These are phyloP conservation scores for Pyrrhosoma nymphula DNA, from an alignment of 2,888 invertebrate species.

Conservation along the genomic window DNA sequence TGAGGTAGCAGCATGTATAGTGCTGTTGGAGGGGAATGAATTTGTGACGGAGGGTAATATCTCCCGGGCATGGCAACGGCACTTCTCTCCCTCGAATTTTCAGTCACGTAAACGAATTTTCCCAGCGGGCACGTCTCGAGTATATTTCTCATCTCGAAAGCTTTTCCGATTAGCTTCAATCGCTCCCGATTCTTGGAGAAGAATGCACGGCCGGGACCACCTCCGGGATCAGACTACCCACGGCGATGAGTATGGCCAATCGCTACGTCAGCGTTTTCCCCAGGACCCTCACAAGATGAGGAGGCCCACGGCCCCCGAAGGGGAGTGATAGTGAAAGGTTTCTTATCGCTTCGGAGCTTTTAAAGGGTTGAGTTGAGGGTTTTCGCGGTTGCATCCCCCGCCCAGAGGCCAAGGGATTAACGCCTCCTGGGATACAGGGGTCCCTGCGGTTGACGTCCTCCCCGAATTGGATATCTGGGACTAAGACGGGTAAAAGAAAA, in stretches of 20 bases:
- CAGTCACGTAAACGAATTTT: background rate
- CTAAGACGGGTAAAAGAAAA: background rate
- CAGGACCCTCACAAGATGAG: background rate
- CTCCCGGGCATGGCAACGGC: background rate
- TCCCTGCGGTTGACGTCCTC: background rate
- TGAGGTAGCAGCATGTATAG: background rate
- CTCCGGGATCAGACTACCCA: background rate
- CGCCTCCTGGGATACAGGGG: background rate
- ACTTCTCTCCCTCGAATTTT: background rate
- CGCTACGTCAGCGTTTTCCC: background rate
- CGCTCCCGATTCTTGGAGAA: background rate
- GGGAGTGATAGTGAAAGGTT: constrained; percentile 3
- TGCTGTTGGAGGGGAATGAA: background rate
- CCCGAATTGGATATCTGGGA: background rate
- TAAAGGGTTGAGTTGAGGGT: background rate
- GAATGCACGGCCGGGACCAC: background rate
- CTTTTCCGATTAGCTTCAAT: background rate
- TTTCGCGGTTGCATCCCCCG: background rate
- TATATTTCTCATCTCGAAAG: background rate
- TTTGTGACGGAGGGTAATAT: background rate
- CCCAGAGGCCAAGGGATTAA: background rate
- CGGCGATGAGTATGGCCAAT: background rate
- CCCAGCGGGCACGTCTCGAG: background rate
- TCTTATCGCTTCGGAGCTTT: background rate
- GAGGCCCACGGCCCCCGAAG: background rate